Evolutionary conservation across 53 echinoderm and acorn worm species (phyloP).

Genomic region (Paracentrotus lividus): DNA sequence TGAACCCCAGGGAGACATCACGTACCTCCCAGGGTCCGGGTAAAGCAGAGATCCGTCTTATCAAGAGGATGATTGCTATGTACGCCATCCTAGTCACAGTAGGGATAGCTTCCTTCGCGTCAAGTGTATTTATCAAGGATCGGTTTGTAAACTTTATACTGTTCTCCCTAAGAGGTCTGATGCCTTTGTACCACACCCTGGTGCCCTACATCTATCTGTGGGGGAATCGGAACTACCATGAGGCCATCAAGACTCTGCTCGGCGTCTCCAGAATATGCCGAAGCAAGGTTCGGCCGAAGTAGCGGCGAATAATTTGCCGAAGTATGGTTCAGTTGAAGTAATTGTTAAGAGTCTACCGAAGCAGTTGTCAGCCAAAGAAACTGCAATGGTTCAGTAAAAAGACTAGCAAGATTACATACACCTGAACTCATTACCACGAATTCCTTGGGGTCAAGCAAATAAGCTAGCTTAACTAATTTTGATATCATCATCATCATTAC

Average conservation of each 20-base stretch:
- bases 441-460: too few relatives aligned
- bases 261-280: neutral
- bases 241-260: neutral
- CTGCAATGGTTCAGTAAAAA: too few relatives aligned
- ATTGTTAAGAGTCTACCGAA: too few relatives aligned
- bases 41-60: slow-evolving; percentile 46
- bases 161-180: neutral
- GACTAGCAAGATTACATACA: too few relatives aligned
- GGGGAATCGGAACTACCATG: slow-evolving; percentile 42
- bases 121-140: neutral
- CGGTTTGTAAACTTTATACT: neutral
- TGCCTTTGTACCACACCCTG: slow-evolving; percentile 33
- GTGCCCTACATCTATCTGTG: slow-evolving; percentile 40
- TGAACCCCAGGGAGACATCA: neutral
- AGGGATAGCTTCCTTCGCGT: neutral
- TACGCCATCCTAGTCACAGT: neutral
- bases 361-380: too few relatives aligned
- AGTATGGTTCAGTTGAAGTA: too few relatives aligned
- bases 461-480: too few relatives aligned
- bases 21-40: neutral
- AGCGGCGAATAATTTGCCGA: too few relatives aligned
- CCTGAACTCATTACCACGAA: too few relatives aligned
- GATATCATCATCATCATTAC: too few relatives aligned
- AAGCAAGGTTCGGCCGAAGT: slow-evolving; percentile 17
- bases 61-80: slow-evolving; percentile 53